A percentile compares a stretch with the other conserved stretches of the same genome.
phyloP scores from a whole-genome alignment of 2,797 vertebrate species.

The Sebastes cheni region DNA sequence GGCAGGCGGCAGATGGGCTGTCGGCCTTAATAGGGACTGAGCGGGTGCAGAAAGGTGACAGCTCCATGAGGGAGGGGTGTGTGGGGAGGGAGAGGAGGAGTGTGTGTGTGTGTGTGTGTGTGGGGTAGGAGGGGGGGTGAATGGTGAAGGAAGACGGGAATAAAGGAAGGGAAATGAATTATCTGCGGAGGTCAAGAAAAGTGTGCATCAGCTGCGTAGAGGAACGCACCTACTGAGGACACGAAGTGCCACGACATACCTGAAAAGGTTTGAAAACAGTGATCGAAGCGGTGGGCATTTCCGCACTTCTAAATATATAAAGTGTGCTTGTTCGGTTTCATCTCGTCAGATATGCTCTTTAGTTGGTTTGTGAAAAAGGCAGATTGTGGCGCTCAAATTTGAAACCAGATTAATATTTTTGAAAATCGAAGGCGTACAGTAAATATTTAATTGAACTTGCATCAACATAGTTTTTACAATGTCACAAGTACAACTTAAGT shows the following conservation, averaged over 20 bases:
- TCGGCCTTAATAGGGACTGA: constrained; percentile 86
- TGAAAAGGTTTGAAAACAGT: neutral
- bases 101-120: constrained; percentile 7
- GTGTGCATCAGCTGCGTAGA: constrained; percentile 42
- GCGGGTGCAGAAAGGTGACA: constrained; percentile 82
- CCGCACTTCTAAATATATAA: neutral
- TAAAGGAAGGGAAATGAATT: constrained; percentile 68
- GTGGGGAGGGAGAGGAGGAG: constrained; percentile 35
- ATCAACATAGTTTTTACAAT: neutral
- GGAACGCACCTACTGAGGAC: constrained; percentile 19
- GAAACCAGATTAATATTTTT: neutral
- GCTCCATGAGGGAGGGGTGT: constrained; percentile 70
- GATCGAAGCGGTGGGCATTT: neutral
- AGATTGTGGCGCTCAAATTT: neutral
- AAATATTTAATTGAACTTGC: neutral
- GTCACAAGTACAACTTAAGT: neutral
- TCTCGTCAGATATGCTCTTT: neutral
- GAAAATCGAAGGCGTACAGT: neutral
- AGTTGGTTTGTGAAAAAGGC: neutral
- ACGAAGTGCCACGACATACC: neutral
- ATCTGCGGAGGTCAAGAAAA: constrained; percentile 60
- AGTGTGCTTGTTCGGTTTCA: neutral
- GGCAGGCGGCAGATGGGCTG: constrained; percentile 86
- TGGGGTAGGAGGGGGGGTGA: constrained; percentile 17
- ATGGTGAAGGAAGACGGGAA: constrained; percentile 50